Conservation (phyloP, 2,113 vertebrate genomes). For the Parus major region DNA sequence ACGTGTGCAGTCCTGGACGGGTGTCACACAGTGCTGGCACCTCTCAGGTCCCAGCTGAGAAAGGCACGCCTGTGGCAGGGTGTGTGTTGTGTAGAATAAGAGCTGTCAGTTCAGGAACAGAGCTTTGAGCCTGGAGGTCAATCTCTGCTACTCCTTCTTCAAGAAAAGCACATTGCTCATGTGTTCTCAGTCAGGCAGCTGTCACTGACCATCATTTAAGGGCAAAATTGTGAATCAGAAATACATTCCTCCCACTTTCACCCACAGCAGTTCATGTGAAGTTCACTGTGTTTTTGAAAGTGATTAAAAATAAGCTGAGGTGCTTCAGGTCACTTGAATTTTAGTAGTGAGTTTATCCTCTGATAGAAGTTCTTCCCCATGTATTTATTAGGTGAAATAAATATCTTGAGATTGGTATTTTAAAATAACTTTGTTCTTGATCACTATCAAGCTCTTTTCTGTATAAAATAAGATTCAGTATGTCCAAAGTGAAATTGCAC, state of each 20-base stretch:
- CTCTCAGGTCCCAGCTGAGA: not conserved
- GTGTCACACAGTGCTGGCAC: not conserved
- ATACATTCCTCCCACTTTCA: not conserved
- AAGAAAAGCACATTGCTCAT: accelerated
- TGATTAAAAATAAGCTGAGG: not conserved
- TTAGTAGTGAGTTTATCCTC: not conserved
- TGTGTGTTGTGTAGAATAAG: not conserved
- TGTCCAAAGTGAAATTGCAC: not conserved
- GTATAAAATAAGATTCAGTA: not conserved
- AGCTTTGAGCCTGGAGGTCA: not conserved
- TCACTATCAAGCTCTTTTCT: not conserved
- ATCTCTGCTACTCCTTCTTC: not conserved
- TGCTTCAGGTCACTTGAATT: not conserved
- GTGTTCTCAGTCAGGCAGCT: not conserved
- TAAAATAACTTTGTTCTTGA: not conserved
- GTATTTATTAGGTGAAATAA: not conserved
- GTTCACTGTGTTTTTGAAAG: not conserved
- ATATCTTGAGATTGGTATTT: not conserved
- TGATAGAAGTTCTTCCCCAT: not conserved
- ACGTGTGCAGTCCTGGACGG: accelerated
- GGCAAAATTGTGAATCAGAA: not conserved
- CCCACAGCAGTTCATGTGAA: not conserved
- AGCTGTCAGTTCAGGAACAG: not conserved
- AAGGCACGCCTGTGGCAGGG: accelerated
- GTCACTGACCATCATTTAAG: not conserved